A percentile compares a stretch with the other conserved stretches of the same genome.
Conservation (phyloP, 2,888 invertebrate genomes). For the Chydorus sphaericus region DNA sequence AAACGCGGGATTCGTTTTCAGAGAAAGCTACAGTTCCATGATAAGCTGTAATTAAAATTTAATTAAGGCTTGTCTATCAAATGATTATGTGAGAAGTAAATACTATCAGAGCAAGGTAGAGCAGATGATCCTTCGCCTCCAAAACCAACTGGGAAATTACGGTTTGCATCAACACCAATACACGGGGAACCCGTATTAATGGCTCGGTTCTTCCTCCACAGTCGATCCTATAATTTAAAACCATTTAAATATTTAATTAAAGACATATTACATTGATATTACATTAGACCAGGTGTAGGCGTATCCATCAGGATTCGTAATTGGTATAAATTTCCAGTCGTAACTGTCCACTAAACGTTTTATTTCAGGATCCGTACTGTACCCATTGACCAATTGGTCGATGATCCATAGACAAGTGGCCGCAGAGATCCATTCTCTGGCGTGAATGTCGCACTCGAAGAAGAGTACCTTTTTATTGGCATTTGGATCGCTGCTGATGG, state of each 20-base stretch:
- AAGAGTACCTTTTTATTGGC: conserved; percentile 2
- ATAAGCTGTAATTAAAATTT: conserved; percentile 21
- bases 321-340: conserved; percentile 29
- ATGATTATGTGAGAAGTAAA: too few species aligned
- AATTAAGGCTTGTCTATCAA: neutral
- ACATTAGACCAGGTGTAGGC: conserved; percentile 24
- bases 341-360: conserved; percentile 23
- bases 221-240: conserved; percentile 21
- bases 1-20: conserved; percentile 28
- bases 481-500: conserved; percentile 6
- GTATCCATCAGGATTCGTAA: conserved; percentile 31
- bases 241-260: neutral
- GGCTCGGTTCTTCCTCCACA: conserved; percentile 30
- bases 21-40: conserved; percentile 28
- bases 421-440: conserved; percentile 13
- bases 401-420: conserved; percentile 10
- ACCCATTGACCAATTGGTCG: neutral
- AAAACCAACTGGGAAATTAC: conserved; percentile 2
- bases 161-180: conserved; percentile 6
- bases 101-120: neutral
- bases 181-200: neutral
- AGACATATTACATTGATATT: neutral
- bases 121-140: neutral
- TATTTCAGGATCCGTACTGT: neutral
- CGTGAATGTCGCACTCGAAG: conserved; percentile 14